Percentiles rank a stretch among this genome's conserved stretches.
phyloP scores from a whole-genome alignment of 2,797 vertebrate genomes.

The Cryptoblepharus egeriae region DNA sequence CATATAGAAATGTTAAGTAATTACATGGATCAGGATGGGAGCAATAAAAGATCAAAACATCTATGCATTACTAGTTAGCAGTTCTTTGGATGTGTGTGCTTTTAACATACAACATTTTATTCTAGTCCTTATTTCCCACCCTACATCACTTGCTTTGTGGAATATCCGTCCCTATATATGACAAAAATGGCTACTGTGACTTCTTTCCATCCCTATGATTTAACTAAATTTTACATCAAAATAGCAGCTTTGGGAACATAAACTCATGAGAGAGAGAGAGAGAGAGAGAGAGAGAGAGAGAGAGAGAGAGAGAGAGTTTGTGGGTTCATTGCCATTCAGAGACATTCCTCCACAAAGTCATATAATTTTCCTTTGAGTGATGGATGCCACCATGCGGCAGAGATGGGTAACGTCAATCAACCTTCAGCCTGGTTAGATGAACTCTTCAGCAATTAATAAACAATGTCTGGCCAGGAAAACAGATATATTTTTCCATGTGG shows the following conservation, averaged over 20 bases:
- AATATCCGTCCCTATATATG: conserved; percentile 15
- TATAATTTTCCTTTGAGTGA: conserved; percentile 54
- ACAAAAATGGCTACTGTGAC: not conserved
- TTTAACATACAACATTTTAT: not conserved
- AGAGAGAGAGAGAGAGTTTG: not conserved
- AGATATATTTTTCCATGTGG: not conserved
- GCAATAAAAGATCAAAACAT: conserved; percentile 23
- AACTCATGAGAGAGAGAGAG: conserved; percentile 26
- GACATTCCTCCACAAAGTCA: rapidly evolving
- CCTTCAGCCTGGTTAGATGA: not conserved
- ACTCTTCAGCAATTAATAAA: conserved; percentile 1
- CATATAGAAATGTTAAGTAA: conserved; percentile 24
- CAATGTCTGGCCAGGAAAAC: not conserved
- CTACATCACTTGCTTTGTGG: not conserved
- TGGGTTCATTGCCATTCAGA: conserved; percentile 2
- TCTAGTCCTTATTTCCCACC: not conserved
- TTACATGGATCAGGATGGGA: conserved; percentile 27
- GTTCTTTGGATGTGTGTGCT: not conserved
- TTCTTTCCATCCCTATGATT: conserved; percentile 16
- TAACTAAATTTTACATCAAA: conserved; percentile 51
- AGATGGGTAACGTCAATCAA: conserved; percentile 46
- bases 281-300: not conserved
- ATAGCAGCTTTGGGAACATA: not conserved
- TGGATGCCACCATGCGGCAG: conserved; percentile 78
- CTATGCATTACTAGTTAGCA: not conserved